Conservation (phyloP, 2,113 vertebrate genomes). For the Poecilia latipinna region DNA sequence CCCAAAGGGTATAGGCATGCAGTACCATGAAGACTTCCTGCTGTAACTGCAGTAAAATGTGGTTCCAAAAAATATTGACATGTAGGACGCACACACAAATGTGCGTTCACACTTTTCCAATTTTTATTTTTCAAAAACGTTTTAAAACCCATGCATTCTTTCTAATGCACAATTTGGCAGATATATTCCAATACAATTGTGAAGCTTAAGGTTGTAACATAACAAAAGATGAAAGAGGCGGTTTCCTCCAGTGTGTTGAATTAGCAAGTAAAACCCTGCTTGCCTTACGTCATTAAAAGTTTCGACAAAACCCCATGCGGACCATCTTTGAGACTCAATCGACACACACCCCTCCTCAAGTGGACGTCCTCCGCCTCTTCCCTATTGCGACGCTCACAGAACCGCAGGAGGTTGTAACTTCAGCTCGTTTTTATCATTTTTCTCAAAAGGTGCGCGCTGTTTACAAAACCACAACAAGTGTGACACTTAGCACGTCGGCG, state of each 20-base stretch:
- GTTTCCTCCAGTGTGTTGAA: not conserved
- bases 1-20: too few species aligned
- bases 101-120: too few species aligned
- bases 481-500: slow-evolving; percentile 67
- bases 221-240: not conserved
- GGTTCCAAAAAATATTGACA: too few species aligned
- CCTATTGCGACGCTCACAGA: slow-evolving; percentile 53
- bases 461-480: slow-evolving; percentile 79
- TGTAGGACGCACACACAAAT: too few species aligned
- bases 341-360: slow-evolving; percentile 66
- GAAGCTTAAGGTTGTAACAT: not conserved
- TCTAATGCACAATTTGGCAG: too few species aligned
- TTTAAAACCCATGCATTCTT: too few species aligned
- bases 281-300: not conserved
- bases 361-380: slow-evolving; percentile 59
- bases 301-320: not conserved
- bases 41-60: too few species aligned
- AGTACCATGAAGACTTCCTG: too few species aligned
- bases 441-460: slow-evolving; percentile 76
- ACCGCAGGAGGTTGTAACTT: slow-evolving; percentile 71
- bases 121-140: too few species aligned
- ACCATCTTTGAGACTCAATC: slow-evolving; percentile 42
- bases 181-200: too few species aligned
- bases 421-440: slow-evolving; percentile 69
- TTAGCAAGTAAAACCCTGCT: not conserved